Evolutionary conservation across 2,797 vertebrate species (phyloP), one percentile per base, ranked within the genome.

Genomic region (Neoniphon sammara): DNA sequence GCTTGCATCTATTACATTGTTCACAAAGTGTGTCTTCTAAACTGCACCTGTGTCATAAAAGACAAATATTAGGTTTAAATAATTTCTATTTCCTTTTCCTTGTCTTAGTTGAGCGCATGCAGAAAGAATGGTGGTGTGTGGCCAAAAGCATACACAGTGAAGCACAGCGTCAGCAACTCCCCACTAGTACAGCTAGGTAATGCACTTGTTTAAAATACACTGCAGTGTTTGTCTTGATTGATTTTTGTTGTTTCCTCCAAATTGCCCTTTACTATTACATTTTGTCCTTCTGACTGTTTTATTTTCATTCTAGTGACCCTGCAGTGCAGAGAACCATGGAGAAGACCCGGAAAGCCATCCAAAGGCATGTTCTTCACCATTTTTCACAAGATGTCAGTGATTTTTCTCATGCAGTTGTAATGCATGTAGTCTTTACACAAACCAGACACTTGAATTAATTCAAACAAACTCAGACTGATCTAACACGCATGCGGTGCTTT

Each of bases 81-180:
- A 11, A 66, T 50, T 20, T 61, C 4, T 11, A 46, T 12, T 73
- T 2, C 66, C 3, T 52, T 14, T 77, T 64, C 20, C 7, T 73
- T 82, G 14, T 27, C 21, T n/a, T 67, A 95, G 94, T 93, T 80
- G 86, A 91, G 34, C 70, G 83, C 20, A 75, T 94, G 31, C 83
- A 92, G 66, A 87, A 82, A 47, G 80, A 92, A 21, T 94, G 91
- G 86, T 23, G 21, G 62, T 61, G 31, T 66, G 18, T 93, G 50
- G 80, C 88, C 2, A 70, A 91, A 87, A 82, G 66, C 50, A 73
- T 91, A 12, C 46, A 68, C 1, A 76, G 39, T 79, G 83, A 92
- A 78, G 5, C 27, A 57, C 67, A 62, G 34, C 18, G 18, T 65
- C 31, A 50, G n/a, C 62, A 76, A 53, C 59, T 63, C 30, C 55